These are phyloP conservation scores for Tretioscincus oriximinensis DNA, from an alignment of 2,113 vertebrate genomes.

Conservation along the genomic window DNA sequence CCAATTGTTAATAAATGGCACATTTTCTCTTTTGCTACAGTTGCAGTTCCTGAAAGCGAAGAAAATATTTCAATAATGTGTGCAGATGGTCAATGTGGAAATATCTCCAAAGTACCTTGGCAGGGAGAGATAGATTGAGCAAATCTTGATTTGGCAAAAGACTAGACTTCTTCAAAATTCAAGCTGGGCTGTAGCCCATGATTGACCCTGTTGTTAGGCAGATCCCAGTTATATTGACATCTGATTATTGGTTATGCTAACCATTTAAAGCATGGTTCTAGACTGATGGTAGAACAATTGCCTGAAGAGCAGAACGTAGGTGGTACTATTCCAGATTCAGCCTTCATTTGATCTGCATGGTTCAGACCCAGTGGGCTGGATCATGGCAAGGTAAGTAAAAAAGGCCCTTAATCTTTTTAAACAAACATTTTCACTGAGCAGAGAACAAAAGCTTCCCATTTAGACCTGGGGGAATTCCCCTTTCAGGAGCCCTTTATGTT, in stretches of 20 bases:
- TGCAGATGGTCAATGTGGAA: neutral
- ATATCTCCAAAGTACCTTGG: neutral
- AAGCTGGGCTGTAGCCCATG: neutral
- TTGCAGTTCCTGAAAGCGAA: neutral
- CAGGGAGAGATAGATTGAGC: neutral
- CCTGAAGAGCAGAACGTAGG: no score
- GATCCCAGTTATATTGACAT: neutral
- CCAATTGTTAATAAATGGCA: no score
- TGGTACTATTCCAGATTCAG: no score
- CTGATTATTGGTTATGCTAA: no score
- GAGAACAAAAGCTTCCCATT: neutral
- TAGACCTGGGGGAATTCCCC: neutral
- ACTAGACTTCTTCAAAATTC: neutral
- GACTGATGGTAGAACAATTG: no score
- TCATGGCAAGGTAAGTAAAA: no score
- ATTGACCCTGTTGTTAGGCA: neutral
- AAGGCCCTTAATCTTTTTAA: no score
- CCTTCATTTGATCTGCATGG: no score
- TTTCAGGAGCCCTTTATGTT: neutral
- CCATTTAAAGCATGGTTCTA: no score
- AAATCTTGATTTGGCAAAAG: neutral
- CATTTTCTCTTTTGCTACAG: no score
- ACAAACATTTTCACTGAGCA: neutral
- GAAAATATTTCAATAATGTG: neutral
- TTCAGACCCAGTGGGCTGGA: no score